Evolutionary conservation across 2,797 vertebrate genomes (phyloP), one percentile per base, ranked within the genome.

Genomic region (Acanthiza pusilla): DNA sequence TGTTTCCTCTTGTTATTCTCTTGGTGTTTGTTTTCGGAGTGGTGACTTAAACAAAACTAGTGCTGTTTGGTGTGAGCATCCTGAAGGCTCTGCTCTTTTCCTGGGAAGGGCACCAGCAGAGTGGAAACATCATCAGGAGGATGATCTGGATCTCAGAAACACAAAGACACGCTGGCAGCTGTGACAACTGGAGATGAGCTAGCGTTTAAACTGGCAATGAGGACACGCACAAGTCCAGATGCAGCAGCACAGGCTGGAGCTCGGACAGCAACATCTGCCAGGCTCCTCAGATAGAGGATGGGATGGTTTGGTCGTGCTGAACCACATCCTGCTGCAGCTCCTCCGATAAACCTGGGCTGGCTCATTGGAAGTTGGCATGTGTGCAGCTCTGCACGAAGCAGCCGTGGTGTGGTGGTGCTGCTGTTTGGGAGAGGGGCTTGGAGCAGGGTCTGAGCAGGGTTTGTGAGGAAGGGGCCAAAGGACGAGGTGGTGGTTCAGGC

Each of bases 261-360:
- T 1, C 29, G 57, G 86, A 45, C 77, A 79, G 74, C 81, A 89
- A 8, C 84, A 42, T 91, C 90, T 91, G 63, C 45, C 4, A 2
- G 73, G 38, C 62, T 79, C 63, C 74, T 61, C 0, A 5, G 53
- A 42, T 62, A n/a, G 79, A 51, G 0, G 9, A 71, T 57, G 48
- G 72, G 60, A 84, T 58, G 80, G 76, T 61, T 65, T 21, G 7
- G 45, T 70, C 2, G 2, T 88, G 80, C 90, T 53, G 43, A 93
- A 67, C 93, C 85, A 79, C 91, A 94, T 95, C 91, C 80, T 94
- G 88, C 88, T 91, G 94, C 83, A 79, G 66, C 63, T 82, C 62
- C 34, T 50, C 74, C 74, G 96, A 94, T 94, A 93, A 90, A 74
- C 67, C 63, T 42, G 68, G 83, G 48, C 48, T 65, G 4, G 67